A percentile compares a stretch with the other conserved stretches of the same genome.
These are phyloP conservation scores for Sterrhoptilus dennistouni DNA, from an alignment of 2,113 vertebrate species.

Conservation along the genomic window DNA sequence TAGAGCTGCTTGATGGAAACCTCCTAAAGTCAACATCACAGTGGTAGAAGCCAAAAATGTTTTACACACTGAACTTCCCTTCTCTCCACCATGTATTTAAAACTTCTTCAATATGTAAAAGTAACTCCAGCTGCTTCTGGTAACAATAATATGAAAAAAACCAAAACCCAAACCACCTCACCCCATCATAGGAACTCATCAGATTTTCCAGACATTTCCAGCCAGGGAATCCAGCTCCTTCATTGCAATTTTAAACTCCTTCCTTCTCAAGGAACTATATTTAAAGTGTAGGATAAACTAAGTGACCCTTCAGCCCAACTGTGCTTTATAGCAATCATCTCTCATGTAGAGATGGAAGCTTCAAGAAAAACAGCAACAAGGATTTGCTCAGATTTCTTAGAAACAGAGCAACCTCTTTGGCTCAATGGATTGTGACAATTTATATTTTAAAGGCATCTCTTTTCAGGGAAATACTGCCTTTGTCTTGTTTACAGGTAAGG, in stretches of 20 bases:
- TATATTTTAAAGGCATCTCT: background rate
- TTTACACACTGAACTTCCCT: background rate
- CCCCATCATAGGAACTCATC: background rate
- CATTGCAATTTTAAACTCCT: background rate
- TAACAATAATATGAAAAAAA: background rate
- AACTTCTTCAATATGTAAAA: accelerated
- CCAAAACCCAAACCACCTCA: background rate
- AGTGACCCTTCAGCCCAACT: background rate
- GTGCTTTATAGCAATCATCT: background rate
- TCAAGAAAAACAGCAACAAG: background rate
- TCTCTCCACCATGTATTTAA: background rate
- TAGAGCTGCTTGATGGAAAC: background rate
- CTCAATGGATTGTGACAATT: background rate
- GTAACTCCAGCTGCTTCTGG: background rate
- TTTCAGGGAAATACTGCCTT: background rate
- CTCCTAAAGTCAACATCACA: background rate
- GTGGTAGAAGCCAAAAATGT: background rate
- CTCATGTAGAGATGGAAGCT: background rate
- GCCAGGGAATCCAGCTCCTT: background rate
- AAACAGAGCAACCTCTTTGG: background rate
- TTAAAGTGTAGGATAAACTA: background rate
- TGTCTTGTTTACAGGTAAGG: background rate
- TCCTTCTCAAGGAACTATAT: background rate
- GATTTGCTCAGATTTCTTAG: background rate
- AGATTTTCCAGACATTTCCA: background rate